Evolutionary conservation across 2,113 vertebrate species (phyloP).

Genomic region (Stigmatopora nigra): DNA sequence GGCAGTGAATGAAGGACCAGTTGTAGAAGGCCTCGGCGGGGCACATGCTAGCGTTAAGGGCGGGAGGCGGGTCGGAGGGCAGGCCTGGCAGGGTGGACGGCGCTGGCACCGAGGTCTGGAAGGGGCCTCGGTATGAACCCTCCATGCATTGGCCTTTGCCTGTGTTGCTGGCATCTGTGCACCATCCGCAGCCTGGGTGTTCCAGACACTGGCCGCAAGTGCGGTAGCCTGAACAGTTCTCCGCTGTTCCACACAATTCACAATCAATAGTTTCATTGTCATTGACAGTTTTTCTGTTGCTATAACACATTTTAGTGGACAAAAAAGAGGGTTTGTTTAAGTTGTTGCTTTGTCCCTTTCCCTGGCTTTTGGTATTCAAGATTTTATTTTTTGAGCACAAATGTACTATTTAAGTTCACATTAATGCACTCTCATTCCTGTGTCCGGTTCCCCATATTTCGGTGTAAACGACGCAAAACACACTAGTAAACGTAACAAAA

Average conservation of each 20-base stretch:
- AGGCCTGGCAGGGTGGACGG: conserved; percentile 74
- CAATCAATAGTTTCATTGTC: too few relatives aligned
- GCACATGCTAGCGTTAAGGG: conserved; percentile 88
- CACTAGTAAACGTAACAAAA: too few relatives aligned
- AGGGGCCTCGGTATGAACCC: conserved; percentile 82
- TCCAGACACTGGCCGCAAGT: conserved; percentile 90
- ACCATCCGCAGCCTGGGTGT: conserved; percentile 94
- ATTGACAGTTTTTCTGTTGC: too few relatives aligned
- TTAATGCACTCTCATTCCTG: too few relatives aligned
- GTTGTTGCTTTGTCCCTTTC: too few relatives aligned
- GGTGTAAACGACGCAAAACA: too few relatives aligned
- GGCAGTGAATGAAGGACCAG: conserved; percentile 96
- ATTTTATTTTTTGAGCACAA: too few relatives aligned
- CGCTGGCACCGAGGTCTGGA: conserved; percentile 72
- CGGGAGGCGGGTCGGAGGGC: conserved; percentile 72
- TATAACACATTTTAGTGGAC: too few relatives aligned
- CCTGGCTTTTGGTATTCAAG: too few relatives aligned
- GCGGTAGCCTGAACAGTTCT: conserved; percentile 94
- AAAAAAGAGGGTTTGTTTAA: too few relatives aligned
- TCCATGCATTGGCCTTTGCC: conserved; percentile 91
- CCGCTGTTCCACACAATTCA: conserved; percentile 65
- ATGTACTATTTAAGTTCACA: too few relatives aligned
- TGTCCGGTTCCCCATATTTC: too few relatives aligned
- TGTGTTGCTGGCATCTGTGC: conserved; percentile 90
- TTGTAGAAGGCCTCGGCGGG: conserved; percentile 76